Conservation (phyloP, 1,140 invertebrate species). For the Sitodiplosis mosellana region DNA sequence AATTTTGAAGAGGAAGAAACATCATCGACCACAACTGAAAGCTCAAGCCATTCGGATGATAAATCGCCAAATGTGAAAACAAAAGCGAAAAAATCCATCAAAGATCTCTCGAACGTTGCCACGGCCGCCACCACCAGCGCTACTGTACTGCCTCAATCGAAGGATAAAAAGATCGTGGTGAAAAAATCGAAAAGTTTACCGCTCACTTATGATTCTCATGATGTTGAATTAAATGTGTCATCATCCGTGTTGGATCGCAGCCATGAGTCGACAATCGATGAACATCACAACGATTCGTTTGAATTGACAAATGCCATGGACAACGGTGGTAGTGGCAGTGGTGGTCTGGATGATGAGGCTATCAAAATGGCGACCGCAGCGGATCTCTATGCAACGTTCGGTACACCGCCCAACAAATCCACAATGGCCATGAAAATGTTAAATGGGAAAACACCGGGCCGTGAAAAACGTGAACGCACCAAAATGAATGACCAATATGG, state of each 20-base stretch:
- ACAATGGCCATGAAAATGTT: not conserved
- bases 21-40: constrained; percentile 54
- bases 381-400: too few relatives aligned
- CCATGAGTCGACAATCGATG: too few relatives aligned
- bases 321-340: too few relatives aligned
- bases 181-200: constrained; percentile 5
- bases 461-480: constrained; percentile 11
- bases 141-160: too few relatives aligned
- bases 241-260: too few relatives aligned
- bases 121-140: not conserved
- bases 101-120: not conserved
- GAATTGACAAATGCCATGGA: too few relatives aligned
- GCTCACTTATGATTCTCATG: not conserved
- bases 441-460: constrained; percentile 19
- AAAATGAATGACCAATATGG: constrained; percentile 15
- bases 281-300: too few relatives aligned
- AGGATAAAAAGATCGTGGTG: not conserved
- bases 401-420: not conserved
- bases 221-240: too few relatives aligned
- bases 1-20: constrained; percentile 8
- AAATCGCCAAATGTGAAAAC: constrained; percentile 1
- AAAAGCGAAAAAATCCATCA: not conserved
- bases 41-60: constrained; percentile 9
- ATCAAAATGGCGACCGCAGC: too few relatives aligned
- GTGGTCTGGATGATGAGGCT: too few relatives aligned